Percentiles rank a stretch among this genome's conserved stretches.
Evolutionary conservation across 2,888 invertebrate genomes (phyloP).

Genomic region (Cryptus viduatorius): DNA sequence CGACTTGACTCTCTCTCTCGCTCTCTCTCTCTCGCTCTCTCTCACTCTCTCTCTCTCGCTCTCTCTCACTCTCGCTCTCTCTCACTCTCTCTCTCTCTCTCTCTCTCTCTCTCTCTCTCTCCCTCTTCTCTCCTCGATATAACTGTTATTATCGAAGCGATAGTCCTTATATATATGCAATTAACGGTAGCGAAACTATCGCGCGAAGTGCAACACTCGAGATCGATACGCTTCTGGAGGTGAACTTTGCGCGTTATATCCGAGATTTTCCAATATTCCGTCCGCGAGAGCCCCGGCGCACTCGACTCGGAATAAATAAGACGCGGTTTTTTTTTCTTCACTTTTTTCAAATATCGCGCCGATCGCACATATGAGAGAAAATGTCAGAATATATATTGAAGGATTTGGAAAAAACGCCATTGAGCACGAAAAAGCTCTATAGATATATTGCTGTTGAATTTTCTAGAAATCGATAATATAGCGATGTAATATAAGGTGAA

Average conservation of each 20-base stretch:
- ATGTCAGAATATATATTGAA: slow-evolving; percentile 48
- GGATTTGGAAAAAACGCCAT: slow-evolving; percentile 33
- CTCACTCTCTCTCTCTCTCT: background rate
- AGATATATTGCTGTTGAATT: background rate
- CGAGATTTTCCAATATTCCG: slow-evolving; percentile 22
- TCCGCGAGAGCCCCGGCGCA: slow-evolving; percentile 1
- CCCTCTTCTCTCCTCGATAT: slow-evolving; percentile 14
- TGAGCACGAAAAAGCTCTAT: background rate
- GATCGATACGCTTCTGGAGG: slow-evolving; percentile 23
- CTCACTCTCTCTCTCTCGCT: background rate
- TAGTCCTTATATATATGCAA: slow-evolving; percentile 22
- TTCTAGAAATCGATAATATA: slow-evolving; percentile 4
- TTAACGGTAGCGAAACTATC: slow-evolving; percentile 34
- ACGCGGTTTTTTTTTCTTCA: background rate
- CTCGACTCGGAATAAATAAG: slow-evolving; percentile 41
- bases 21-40: background rate
- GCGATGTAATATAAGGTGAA: slow-evolving; percentile 3
- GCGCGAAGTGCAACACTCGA: slow-evolving; percentile 16
- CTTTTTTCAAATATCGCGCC: slow-evolving; percentile 32
- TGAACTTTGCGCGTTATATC: slow-evolving; percentile 23
- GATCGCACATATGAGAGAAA: slow-evolving; percentile 45
- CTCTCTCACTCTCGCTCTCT: background rate
- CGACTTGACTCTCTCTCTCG: background rate
- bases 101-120: background rate
- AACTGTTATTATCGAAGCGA: slow-evolving; percentile 43